A percentile compares a stretch with the other conserved stretches of the same genome.
These are phyloP conservation scores for Sus cebifrons DNA, from an alignment of 2,797 vertebrate genomes.

Conservation along the genomic window DNA sequence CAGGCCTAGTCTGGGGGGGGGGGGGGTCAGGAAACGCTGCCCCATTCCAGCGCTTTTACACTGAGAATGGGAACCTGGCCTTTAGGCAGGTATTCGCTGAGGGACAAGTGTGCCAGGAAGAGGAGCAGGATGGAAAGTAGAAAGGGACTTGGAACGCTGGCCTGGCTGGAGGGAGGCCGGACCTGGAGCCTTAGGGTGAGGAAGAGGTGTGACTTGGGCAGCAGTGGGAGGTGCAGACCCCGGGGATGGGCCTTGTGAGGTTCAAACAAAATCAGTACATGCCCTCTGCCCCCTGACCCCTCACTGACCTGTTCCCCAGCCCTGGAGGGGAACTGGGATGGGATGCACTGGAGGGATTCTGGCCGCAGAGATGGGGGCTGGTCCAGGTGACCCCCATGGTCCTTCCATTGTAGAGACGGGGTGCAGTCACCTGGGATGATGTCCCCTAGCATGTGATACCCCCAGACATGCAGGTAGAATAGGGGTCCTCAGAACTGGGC, in stretches of 20 bases:
- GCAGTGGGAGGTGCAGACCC: background rate
- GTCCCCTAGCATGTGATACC: background rate
- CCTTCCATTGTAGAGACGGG: background rate
- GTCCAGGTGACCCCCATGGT: background rate
- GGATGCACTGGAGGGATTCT: background rate
- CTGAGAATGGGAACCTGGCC: background rate
- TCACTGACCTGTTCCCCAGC: background rate
- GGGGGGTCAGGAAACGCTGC: background rate
- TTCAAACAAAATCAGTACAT: background rate
- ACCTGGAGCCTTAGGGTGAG: background rate
- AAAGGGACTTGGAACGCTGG: background rate
- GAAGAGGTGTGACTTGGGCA: background rate
- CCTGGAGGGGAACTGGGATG: background rate
- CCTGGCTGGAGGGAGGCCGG: rapidly evolving
- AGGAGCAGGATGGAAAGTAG: background rate
- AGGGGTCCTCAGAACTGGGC: background rate
- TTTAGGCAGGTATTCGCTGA: background rate
- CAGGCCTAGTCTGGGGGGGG: background rate
- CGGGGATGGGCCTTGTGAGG: too few species aligned
- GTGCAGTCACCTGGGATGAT: background rate
- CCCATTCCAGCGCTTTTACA: background rate
- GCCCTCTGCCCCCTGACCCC: background rate
- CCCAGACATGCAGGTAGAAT: background rate
- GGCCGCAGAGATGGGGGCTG: background rate
- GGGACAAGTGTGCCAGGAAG: background rate